Conservation (phyloP, 2,113 vertebrate genomes). For the Sturnira hondurensis region DNA sequence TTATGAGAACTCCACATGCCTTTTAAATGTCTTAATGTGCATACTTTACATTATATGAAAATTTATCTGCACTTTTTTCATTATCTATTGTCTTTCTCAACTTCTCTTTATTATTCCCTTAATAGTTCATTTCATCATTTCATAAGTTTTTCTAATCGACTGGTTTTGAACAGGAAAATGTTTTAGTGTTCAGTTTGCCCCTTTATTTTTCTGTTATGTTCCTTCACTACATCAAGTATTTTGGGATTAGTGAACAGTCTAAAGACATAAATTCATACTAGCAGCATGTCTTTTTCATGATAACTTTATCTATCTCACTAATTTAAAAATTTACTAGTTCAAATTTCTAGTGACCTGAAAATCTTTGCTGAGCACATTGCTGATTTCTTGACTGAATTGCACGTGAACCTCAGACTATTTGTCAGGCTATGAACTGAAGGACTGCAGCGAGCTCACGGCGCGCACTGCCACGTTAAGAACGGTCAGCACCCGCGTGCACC, state of each 20-base stretch:
- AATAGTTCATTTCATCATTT: not conserved
- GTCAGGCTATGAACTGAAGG: not conserved
- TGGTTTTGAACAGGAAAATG: not conserved
- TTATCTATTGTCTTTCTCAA: not conserved
- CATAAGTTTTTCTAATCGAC: not conserved
- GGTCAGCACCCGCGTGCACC: not conserved
- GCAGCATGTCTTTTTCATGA: not conserved
- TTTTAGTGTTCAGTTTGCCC: not conserved
- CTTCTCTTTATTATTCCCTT: not conserved
- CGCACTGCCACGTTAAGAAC: not conserved
- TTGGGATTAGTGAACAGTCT: not conserved
- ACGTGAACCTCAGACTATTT: not conserved
- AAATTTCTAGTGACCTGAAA: not conserved
- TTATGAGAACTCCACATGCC: not conserved
- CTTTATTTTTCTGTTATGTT: not conserved
- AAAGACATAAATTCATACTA: not conserved
- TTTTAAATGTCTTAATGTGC: not conserved
- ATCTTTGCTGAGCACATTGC: slow-evolving; percentile 20
- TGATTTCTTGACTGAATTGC: not conserved
- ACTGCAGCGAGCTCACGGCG: not conserved
- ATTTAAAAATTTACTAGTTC: not conserved
- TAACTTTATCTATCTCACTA: not conserved
- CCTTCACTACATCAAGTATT: not conserved
- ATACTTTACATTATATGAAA: not conserved
- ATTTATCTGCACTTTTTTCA: not conserved